Percentiles rank a stretch among this genome's conserved stretches.
Evolutionary conservation across 2,113 vertebrate genomes (phyloP).

Genomic region (Onychostoma macrolepis): DNA sequence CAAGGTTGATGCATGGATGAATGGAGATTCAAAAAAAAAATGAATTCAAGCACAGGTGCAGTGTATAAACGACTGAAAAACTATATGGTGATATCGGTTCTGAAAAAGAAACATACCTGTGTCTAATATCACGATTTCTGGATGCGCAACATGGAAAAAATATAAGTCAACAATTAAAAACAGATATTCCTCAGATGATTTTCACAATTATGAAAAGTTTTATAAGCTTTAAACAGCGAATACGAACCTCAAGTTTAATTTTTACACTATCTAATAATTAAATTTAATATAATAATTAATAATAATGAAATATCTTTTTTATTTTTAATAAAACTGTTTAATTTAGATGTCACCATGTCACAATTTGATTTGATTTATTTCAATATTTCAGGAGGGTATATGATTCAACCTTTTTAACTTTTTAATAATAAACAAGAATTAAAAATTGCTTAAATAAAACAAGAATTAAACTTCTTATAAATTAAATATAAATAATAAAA

Average conservation of each 20-base stretch:
- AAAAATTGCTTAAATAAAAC: not conserved
- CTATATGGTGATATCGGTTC: not conserved
- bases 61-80: not conserved
- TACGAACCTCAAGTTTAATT: not conserved
- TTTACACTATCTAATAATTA: not conserved
- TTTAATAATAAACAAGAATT: not conserved
- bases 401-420: not conserved
- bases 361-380: not conserved
- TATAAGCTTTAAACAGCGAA: not conserved
- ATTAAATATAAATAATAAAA: not conserved
- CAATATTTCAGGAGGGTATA: not conserved
- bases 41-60: slow-evolving; percentile 31
- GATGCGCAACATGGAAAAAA: slow-evolving; percentile 64
- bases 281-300: no score
- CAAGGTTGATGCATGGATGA: slow-evolving; percentile 24
- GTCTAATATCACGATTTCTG: slow-evolving; percentile 98
- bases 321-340: not conserved
- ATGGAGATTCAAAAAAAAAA: slow-evolving; percentile 1
- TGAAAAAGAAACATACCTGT: slow-evolving; percentile 85
- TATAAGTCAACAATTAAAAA: slow-evolving; percentile 52
- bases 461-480: not conserved
- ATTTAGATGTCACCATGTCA: not conserved
- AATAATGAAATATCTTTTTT: no score
- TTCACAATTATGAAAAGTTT: not conserved
- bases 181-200: not conserved